phyloP scores from a whole-genome alignment of 2,113 vertebrate genomes.

The Australoheros scitulus region DNA sequence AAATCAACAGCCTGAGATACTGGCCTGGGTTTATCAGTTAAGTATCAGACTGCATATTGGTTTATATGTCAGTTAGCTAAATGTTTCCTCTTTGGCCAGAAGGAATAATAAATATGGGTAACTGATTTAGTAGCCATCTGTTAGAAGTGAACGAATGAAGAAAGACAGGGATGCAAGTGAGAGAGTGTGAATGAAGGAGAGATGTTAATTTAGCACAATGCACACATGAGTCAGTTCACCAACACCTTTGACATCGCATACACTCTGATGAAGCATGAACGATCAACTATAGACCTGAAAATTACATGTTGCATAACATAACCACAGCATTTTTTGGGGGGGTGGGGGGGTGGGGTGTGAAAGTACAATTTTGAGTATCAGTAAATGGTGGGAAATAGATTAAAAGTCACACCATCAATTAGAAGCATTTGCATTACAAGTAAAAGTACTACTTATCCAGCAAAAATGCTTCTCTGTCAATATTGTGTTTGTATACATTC shows the following conservation, averaged over 20 bases:
- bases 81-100: conserved; percentile 83
- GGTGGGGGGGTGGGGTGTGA: too few species aligned
- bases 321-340: neutral
- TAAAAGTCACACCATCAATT: neutral
- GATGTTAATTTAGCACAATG: conserved; percentile 3
- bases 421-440: neutral
- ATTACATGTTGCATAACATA: neutral
- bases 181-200: neutral
- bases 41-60: conserved; percentile 27
- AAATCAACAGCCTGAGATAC: neutral
- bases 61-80: conserved; percentile 78
- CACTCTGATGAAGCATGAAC: neutral
- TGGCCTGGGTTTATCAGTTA: neutral
- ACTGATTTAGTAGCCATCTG: neutral
- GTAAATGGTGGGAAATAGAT: neutral
- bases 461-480: neutral
- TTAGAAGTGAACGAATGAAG: neutral
- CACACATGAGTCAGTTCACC: neutral
- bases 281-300: neutral
- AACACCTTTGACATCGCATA: conserved; percentile 12
- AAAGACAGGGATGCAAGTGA: neutral
- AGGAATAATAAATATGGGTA: conserved; percentile 87
- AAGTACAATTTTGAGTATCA: neutral
- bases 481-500: neutral
- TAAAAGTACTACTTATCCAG: neutral